These are phyloP conservation scores for Drepanosiphum platanoidis DNA, from an alignment of 2,888 invertebrate genomes.

Conservation along the genomic window DNA sequence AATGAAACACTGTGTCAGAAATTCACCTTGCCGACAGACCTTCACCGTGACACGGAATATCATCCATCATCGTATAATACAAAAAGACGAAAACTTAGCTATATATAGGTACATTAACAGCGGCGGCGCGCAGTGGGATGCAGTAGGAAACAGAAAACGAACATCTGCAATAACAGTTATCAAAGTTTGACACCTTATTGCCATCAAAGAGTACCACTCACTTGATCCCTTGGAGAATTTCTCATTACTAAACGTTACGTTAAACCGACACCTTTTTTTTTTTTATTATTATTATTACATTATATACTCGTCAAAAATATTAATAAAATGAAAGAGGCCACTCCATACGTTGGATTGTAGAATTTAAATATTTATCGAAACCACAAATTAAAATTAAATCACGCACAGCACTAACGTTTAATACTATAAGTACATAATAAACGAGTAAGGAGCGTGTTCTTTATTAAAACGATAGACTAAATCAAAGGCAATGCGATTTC, in stretches of 20 bases:
- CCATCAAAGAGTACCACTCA: not conserved
- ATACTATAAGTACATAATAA: too few relatives aligned
- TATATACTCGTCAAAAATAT: too few relatives aligned
- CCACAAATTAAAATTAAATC: too few relatives aligned
- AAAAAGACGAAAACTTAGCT: conserved; percentile 14
- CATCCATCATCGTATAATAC: conserved; percentile 58
- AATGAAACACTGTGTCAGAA: conserved; percentile 58
- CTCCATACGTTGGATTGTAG: too few relatives aligned
- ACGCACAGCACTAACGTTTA: too few relatives aligned
- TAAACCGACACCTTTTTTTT: not conserved
- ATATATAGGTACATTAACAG: not conserved
- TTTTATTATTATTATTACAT: too few relatives aligned
- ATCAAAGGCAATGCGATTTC: not conserved
- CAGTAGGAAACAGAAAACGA: conserved; percentile 10
- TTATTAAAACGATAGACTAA: conserved; percentile 9
- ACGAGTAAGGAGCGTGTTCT: not conserved
- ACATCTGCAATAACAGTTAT: conserved; percentile 41
- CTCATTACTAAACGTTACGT: not conserved
- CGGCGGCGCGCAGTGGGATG: not conserved
- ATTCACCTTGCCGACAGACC: conserved; percentile 51
- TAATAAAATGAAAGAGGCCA: too few relatives aligned
- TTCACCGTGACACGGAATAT: conserved; percentile 27
- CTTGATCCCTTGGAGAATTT: not conserved
- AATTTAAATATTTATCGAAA: too few relatives aligned
- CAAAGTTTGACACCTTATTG: conserved; percentile 41